A percentile compares a stretch with the other conserved stretches of the same genome.
phyloP scores from a whole-genome alignment of 2,113 vertebrate species.

The Alosa alosa region DNA sequence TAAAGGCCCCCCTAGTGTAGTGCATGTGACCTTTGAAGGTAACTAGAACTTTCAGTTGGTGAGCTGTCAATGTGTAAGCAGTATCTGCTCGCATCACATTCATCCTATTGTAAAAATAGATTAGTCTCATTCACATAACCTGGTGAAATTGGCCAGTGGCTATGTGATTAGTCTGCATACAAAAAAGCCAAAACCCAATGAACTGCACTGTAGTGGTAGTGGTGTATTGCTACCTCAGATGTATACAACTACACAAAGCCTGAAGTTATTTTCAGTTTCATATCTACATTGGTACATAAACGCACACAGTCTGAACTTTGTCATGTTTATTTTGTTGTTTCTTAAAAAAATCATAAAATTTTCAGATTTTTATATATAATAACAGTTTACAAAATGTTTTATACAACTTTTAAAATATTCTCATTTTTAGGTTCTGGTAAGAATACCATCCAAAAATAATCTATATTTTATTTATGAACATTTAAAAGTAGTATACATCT shows the following conservation, averaged over 20 bases:
- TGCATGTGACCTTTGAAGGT: not conserved
- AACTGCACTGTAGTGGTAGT: not conserved
- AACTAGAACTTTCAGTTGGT: not conserved
- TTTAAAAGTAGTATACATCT: constrained; percentile 86
- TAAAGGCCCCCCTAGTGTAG: not conserved
- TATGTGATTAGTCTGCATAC: not conserved
- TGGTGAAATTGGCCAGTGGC: too few relatives aligned
- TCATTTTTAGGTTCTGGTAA: constrained; percentile 86
- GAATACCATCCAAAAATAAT: constrained; percentile 95
- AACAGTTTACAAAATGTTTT: constrained; percentile 84
- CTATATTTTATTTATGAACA: constrained; percentile 84
- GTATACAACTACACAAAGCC: not conserved
- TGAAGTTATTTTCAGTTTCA: not conserved
- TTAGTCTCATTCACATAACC: not conserved
- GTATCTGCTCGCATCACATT: not conserved
- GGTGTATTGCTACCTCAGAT: not conserved
- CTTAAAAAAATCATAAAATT: constrained; percentile 83
- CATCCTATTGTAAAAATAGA: not conserved
- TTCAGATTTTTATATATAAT: constrained; percentile 83
- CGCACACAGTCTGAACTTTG: constrained; percentile 1
- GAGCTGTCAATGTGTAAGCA: not conserved
- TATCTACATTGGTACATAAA: not conserved
- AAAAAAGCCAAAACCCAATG: not conserved
- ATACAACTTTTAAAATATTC: constrained; percentile 86
- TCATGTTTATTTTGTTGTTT: constrained; percentile 57